phyloP scores from a whole-genome alignment of 2,888 invertebrate species.

The Agriopis aurantiaria region DNA sequence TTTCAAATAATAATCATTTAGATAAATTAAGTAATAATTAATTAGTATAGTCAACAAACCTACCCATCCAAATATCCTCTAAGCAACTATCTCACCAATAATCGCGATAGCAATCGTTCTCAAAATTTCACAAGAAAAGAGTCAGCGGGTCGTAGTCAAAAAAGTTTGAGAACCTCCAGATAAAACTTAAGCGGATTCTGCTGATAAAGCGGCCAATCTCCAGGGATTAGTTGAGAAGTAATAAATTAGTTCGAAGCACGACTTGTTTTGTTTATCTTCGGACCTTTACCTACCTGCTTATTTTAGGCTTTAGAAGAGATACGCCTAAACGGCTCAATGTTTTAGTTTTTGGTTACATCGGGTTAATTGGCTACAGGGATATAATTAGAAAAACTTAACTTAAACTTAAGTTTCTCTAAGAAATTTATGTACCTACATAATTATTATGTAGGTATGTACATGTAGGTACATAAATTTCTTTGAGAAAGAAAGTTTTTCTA shows the following conservation, averaged over 20 bases:
- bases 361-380: not conserved
- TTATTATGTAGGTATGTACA: too few relatives aligned
- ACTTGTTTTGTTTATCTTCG: constrained; percentile 38
- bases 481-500: not conserved
- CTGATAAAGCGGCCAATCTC: constrained; percentile 42
- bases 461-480: too few relatives aligned
- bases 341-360: not conserved
- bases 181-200: constrained; percentile 38
- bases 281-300: constrained; percentile 11
- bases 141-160: constrained; percentile 7
- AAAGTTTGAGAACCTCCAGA: constrained; percentile 32
- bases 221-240: constrained; percentile 39
- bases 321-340: not conserved
- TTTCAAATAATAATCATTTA: too few relatives aligned
- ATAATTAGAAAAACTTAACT: too few relatives aligned
- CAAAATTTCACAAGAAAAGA: constrained; percentile 1
- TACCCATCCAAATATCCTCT: not conserved
- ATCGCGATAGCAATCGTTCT: not conserved
- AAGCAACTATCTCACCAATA: not conserved
- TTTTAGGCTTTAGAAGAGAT: constrained; percentile 4
- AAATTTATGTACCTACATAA: too few relatives aligned
- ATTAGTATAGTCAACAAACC: not conserved
- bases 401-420: too few relatives aligned
- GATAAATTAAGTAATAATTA: not conserved
- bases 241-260: constrained; percentile 35